These are phyloP conservation scores for Platygyra sinensis DNA, from an alignment of 64 coral and sea anemone species.

Conservation along the genomic window DNA sequence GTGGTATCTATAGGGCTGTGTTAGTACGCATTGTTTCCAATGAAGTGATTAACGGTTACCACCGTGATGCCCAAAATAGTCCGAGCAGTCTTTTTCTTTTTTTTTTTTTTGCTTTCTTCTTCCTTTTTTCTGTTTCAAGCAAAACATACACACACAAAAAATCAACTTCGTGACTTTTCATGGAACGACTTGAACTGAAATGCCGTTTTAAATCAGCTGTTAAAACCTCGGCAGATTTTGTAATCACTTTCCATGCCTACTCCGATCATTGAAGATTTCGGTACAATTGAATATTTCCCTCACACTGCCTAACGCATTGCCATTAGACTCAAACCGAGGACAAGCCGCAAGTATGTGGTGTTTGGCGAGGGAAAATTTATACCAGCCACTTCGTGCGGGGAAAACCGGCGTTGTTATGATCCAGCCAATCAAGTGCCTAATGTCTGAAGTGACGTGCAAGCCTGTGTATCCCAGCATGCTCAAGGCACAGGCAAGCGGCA, in stretches of 20 bases:
- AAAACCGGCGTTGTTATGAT: constrained; percentile 20
- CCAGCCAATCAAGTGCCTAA: constrained; percentile 30
- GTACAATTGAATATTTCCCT: neutral
- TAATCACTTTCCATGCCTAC: too few species aligned
- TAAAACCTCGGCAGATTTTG: neutral
- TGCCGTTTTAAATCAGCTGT: neutral
- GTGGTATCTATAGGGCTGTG: neutral
- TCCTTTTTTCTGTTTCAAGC: neutral
- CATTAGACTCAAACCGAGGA: constrained; percentile 24
- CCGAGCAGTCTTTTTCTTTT: neutral
- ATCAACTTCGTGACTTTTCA: neutral
- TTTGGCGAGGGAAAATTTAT: constrained; percentile 52
- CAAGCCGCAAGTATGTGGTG: constrained; percentile 47
- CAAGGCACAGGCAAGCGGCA: constrained; percentile 17
- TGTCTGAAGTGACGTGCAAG: constrained; percentile 51
- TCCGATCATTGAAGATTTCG: neutral
- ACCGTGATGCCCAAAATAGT: neutral
- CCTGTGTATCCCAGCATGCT: constrained; percentile 52
- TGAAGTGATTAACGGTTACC: neutral
- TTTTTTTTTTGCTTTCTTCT: neutral
- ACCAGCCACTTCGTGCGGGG: constrained; percentile 20
- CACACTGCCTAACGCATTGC: constrained; percentile 3
- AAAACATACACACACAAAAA: neutral
- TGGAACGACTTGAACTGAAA: neutral
- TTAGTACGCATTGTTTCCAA: neutral